Evolutionary conservation across 1,140 invertebrate genomes (phyloP).

Genomic region (Bombus cullumanus): DNA sequence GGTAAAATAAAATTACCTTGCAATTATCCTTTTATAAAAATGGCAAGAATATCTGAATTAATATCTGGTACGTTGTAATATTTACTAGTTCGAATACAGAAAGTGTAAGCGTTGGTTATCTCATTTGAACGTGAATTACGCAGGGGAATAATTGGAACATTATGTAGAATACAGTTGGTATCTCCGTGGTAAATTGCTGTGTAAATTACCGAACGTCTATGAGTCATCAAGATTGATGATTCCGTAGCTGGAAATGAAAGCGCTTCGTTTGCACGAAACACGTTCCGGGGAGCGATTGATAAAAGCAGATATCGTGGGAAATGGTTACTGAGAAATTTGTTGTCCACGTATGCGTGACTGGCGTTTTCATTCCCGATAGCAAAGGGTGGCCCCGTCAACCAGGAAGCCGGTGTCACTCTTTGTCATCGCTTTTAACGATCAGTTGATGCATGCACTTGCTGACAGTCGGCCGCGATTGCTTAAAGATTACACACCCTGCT

Average conservation of each 20-base stretch:
- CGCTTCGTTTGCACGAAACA: conserved; percentile 14
- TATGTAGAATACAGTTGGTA: background rate
- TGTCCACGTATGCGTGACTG: conserved; percentile 25
- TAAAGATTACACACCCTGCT: conserved; percentile 12
- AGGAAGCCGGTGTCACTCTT: conserved; percentile 36
- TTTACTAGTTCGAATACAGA: background rate
- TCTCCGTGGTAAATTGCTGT: background rate
- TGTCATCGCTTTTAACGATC: conserved; percentile 43
- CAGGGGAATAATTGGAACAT: background rate
- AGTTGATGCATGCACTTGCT: conserved; percentile 27
- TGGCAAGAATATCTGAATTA: too few relatives aligned
- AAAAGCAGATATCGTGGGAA: conserved; percentile 37
- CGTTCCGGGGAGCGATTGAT: conserved; percentile 19
- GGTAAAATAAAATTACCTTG: too few relatives aligned
- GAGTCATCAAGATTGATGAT: conserved; percentile 36
- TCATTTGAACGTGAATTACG: background rate
- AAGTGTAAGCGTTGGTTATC: background rate
- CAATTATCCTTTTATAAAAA: too few relatives aligned
- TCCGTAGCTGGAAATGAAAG: conserved; percentile 24
- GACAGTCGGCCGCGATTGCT: conserved; percentile 25
- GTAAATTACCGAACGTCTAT: conserved; percentile 5
- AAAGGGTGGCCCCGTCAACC: background rate
- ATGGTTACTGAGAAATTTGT: conserved; percentile 31
- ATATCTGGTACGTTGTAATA: background rate
- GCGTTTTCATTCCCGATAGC: background rate